Percentiles rank a stretch among this genome's conserved stretches.
Conservation (phyloP, 2,113 vertebrate genomes). For the Ammodytes marinus region DNA sequence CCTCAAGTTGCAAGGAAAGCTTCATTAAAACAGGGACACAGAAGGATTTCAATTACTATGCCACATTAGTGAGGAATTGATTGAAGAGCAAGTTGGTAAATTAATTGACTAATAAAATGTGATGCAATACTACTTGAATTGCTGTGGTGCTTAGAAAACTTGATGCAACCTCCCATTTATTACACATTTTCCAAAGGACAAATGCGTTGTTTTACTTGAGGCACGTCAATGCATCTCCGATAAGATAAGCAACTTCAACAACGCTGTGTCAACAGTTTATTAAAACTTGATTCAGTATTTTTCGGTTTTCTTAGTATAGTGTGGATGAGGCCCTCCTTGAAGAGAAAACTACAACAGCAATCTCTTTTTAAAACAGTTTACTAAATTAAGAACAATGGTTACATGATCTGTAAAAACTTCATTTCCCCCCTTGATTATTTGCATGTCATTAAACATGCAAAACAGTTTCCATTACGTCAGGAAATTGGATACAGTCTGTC, state of each 20-base stretch:
- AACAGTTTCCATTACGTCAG: neutral
- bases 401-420: neutral
- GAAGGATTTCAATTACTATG: neutral
- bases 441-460: neutral
- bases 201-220: neutral
- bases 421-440: neutral
- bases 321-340: neutral
- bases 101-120: neutral
- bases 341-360: neutral
- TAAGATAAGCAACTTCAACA: constrained; percentile 4
- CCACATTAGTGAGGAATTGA: neutral
- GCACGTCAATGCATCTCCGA: neutral
- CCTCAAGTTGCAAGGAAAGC: too few species aligned
- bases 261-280: neutral
- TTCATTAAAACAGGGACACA: neutral
- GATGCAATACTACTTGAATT: neutral
- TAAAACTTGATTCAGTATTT: neutral
- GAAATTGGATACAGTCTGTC: neutral
- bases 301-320: neutral
- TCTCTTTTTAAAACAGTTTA: neutral
- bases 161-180: neutral
- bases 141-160: neutral
- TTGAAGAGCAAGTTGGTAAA: neutral
- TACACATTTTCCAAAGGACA: neutral
- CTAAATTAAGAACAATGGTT: neutral